phyloP scores from a whole-genome alignment of 2,113 vertebrate genomes.

The Dicentrarchus labrax region DNA sequence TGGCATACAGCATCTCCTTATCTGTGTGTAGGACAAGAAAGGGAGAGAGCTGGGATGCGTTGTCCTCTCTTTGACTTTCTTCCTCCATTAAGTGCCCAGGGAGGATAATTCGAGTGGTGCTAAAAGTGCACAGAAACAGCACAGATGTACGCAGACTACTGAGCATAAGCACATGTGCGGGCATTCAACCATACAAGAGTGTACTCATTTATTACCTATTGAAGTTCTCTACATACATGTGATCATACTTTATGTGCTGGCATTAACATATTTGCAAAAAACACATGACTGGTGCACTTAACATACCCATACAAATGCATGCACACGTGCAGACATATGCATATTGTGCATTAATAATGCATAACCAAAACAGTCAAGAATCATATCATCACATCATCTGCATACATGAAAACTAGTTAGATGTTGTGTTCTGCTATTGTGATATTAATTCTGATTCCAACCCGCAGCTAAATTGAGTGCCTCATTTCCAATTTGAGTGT shows the following conservation, averaged over 20 bases:
- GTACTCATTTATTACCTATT: neutral
- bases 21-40: slow-evolving; percentile 60
- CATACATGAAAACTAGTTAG: neutral
- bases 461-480: neutral
- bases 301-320: neutral
- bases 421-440: neutral
- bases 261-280: neutral
- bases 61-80: slow-evolving; percentile 73
- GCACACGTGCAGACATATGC: neutral
- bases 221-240: slow-evolving; percentile 1
- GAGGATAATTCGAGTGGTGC: slow-evolving; percentile 61
- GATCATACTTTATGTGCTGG: neutral
- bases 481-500: neutral
- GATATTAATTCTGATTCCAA: neutral
- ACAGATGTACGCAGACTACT: slow-evolving; percentile 45
- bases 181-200: slow-evolving; percentile 34
- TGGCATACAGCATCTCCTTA: slow-evolving; percentile 65
- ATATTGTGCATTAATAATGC: slow-evolving; percentile 2
- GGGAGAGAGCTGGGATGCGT: slow-evolving; percentile 24
- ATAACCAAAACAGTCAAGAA: neutral
- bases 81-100: slow-evolving; percentile 65
- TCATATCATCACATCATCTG: neutral
- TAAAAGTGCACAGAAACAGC: slow-evolving; percentile 54
- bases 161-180: slow-evolving; percentile 36
- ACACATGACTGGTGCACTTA: neutral